Conservation (phyloP, 2,113 vertebrate genomes). For the Acrocephalus kingi region DNA sequence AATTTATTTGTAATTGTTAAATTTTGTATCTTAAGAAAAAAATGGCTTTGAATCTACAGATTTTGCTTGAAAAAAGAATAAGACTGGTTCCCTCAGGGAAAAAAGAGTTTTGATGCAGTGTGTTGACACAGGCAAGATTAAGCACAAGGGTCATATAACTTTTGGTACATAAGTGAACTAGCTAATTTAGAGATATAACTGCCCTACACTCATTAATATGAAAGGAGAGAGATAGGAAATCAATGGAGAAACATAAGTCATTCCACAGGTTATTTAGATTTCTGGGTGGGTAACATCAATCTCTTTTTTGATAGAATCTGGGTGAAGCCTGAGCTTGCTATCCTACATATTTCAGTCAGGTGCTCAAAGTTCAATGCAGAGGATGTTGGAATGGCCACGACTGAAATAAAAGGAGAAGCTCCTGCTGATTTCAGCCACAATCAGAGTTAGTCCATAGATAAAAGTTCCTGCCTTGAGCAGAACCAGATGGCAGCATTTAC, state of each 20-base stretch:
- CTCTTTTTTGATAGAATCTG: not conserved
- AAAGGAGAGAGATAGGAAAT: conserved; percentile 22
- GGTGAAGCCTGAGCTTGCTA: not conserved
- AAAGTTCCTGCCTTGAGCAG: not conserved
- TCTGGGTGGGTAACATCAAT: not conserved
- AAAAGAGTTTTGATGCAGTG: not conserved
- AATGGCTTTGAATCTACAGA: not conserved
- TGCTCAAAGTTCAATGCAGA: not conserved
- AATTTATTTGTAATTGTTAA: not conserved
- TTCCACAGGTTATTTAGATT: conserved; percentile 4
- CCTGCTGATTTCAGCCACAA: not conserved
- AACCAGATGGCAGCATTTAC: not conserved
- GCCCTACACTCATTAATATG: not conserved
- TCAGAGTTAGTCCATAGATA: not conserved
- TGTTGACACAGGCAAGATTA: not conserved
- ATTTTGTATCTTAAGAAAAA: not conserved
- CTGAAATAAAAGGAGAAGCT: not conserved
- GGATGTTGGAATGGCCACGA: not conserved
- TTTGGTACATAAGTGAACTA: not conserved
- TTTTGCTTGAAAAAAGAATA: not conserved
- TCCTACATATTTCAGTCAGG: not conserved
- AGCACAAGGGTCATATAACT: not conserved
- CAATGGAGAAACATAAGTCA: not conserved
- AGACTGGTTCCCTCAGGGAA: rapidly evolving
- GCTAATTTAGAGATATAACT: not conserved